Conservation (phyloP, 92 coral and sea anemone species). For the Scolanthus callimorphus region DNA sequence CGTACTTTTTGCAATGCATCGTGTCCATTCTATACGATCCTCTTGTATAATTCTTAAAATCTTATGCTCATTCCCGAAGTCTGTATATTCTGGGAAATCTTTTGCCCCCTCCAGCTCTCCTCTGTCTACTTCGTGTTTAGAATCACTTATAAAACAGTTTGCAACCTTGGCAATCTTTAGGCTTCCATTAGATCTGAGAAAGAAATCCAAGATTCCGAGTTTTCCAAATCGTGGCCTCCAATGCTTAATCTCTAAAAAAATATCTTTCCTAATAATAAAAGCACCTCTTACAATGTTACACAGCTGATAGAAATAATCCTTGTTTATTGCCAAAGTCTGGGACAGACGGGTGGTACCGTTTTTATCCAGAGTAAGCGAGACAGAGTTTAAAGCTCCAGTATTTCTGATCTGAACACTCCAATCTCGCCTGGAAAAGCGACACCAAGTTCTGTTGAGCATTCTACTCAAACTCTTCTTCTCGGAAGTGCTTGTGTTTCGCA, state of each 20-base stretch:
- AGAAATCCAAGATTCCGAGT: neutral
- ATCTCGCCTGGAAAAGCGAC: neutral
- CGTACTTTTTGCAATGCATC: conserved; percentile 51
- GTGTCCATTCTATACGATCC: conserved; percentile 64
- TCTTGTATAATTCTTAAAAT: conserved; percentile 54
- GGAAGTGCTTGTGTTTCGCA: neutral
- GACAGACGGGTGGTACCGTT: no score
- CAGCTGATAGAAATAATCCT: neutral
- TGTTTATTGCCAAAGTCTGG: no score
- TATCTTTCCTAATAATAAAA: neutral
- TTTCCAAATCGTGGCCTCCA: conserved; percentile 21
- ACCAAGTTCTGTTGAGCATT: neutral
- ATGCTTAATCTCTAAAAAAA: neutral
- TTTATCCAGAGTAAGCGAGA: no score
- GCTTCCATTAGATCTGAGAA: conserved; percentile 18
- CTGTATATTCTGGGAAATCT: neutral
- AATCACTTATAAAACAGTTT: neutral
- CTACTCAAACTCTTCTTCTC: neutral
- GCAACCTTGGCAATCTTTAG: conserved; percentile 9
- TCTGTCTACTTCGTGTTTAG: neutral
- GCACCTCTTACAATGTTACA: neutral
- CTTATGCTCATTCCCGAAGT: neutral
- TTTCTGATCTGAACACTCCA: neutral
- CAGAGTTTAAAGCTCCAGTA: neutral
- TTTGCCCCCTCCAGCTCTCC: neutral